Evolutionary conservation across 2,888 invertebrate genomes (phyloP).

Genomic region (Aplocera efformata): DNA sequence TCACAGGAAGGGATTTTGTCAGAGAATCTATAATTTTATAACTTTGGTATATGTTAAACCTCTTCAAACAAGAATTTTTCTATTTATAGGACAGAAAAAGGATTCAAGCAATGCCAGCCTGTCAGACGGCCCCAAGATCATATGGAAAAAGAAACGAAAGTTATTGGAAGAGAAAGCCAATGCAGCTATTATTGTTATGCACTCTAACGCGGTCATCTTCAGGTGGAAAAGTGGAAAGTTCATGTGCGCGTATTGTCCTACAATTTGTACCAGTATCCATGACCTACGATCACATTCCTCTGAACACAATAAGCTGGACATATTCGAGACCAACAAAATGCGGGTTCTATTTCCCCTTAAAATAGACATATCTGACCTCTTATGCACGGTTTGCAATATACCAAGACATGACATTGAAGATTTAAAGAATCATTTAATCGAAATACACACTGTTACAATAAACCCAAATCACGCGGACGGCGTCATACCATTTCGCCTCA

Average conservation of each 20-base stretch:
- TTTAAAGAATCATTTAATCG: conserved; percentile 47
- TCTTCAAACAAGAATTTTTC: conserved; percentile 27
- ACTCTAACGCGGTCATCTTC: conserved; percentile 59
- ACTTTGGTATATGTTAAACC: conserved; percentile 14
- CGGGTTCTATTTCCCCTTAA: conserved; percentile 52
- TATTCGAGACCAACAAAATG: conserved; percentile 42
- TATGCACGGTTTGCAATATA: conserved; percentile 44
- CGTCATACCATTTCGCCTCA: conserved; percentile 52
- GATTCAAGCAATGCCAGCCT: conserved; percentile 18
- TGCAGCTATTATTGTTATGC: conserved; percentile 50
- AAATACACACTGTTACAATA: conserved; percentile 36
- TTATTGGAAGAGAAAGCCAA: conserved; percentile 49
- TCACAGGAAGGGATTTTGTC: too few relatives aligned
- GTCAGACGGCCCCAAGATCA: conserved; percentile 31
- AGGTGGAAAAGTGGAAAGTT: conserved; percentile 56
- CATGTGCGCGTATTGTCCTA: conserved; percentile 57
- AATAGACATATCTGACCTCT: conserved; percentile 52
- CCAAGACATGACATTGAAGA: conserved; percentile 31
- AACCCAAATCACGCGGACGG: conserved; percentile 45
- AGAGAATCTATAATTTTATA: too few relatives aligned
- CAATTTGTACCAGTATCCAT: conserved; percentile 34
- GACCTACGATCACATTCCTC: conserved; percentile 47
- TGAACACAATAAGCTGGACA: conserved; percentile 44
- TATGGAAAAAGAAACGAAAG: conserved; percentile 50
- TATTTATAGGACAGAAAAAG: conserved; percentile 50